Base-by-base conservation (phyloP, 2,113 vertebrate species). In the Polypterus senegalus region DNA sequence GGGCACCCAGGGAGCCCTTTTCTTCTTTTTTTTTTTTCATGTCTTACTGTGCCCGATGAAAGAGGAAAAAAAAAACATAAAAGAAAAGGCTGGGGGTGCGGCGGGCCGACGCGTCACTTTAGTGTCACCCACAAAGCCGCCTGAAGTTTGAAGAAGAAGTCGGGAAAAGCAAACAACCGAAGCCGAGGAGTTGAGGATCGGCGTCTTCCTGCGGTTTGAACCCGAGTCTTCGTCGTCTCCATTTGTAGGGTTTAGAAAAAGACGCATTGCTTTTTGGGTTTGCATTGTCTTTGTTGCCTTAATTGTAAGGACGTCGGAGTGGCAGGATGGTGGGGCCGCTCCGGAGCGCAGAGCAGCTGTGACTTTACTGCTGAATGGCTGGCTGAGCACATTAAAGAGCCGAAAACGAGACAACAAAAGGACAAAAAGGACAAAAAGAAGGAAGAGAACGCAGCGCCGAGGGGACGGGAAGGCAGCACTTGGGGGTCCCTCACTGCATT, bases 251-350 rank as follows among this genome's bases (percentile, higher is more conserved):
- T 27, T 27, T 27, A 27, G 27, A 27, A 27, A 27, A 27, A 27
- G 27, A 27, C 27, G 27, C 27, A 27, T 27, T 27, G 27, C 27
- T 27, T 27, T 27, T 27, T 27, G 27, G 27, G 27, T 27, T 27
- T 27, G 27, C 27, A 27, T 27, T 27, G 27, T 94, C 90, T 92
- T 94, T 91, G 93, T 93, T 95, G 94, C 92, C 94, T 97, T 97
- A 97, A 97, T 94, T 97, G 96, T 85, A 91, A 94, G 86, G 91
- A 92, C 83, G 83, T 88, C 86, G 86, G 84, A 90, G 27, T 27
- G 27, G 27, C 27, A 27, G 27, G 76, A 81, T 84, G 86, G 79
- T 83, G 74, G 66, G 83, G 81, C 27, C 27, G 27, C 27, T 27
- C 27, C 27, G 27, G 27, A 27, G 27, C 27, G 27, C 27, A 27